phyloP scores from a whole-genome alignment of 2,797 vertebrate species.

The Danio kyathit region DNA sequence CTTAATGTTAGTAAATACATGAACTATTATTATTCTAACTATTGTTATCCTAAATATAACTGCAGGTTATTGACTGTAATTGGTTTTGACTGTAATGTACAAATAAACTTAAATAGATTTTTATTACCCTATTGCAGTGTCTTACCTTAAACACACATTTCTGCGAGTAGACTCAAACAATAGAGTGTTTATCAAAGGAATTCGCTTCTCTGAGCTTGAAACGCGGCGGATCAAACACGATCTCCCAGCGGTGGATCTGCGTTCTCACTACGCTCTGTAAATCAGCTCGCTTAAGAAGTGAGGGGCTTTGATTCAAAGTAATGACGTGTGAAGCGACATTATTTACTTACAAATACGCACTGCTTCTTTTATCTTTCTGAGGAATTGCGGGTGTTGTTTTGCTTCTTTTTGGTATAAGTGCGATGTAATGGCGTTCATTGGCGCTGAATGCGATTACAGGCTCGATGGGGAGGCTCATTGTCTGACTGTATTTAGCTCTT shows the following conservation, averaged over 20 bases:
- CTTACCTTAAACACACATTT: conserved; percentile 21
- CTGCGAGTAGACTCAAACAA: conserved; percentile 10
- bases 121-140: not conserved
- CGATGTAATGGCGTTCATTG: conserved; percentile 37
- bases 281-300: conserved; percentile 23
- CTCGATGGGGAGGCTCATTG: conserved; percentile 45
- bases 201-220: conserved; percentile 32
- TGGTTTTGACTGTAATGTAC: too few species aligned
- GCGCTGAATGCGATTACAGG: conserved; percentile 53
- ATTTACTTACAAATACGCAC: conserved; percentile 35
- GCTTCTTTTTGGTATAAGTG: conserved; percentile 20
- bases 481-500: conserved; percentile 53
- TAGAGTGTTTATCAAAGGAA: conserved; percentile 35
- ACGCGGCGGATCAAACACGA: conserved; percentile 34
- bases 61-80: too few species aligned
- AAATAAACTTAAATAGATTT: too few species aligned
- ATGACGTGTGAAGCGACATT: conserved; percentile 16
- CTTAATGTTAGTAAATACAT: too few species aligned
- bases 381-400: conserved; percentile 1
- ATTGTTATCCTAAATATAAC: too few species aligned
- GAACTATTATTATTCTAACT: too few species aligned
- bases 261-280: conserved; percentile 23
- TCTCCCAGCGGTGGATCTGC: conserved; percentile 15
- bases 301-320: conserved; percentile 46
- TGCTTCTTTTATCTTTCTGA: not conserved